phyloP scores from a whole-genome alignment of 2,797 vertebrate species.

The Phalloptychus januarius region DNA sequence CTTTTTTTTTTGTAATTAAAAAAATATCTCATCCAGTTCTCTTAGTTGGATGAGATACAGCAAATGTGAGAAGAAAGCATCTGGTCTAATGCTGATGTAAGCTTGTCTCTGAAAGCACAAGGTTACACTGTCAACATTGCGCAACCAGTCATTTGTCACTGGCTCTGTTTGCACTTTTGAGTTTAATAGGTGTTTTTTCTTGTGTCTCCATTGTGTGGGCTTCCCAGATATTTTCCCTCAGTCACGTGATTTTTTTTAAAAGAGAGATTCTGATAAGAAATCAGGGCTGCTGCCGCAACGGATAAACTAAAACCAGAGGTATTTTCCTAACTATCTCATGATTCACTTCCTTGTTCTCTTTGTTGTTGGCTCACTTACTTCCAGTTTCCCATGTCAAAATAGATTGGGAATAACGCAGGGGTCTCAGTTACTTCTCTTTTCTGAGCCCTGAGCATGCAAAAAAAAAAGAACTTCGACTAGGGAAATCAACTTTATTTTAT shows the following conservation, averaged over 20 bases:
- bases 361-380: background rate
- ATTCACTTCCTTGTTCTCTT: background rate
- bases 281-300: background rate
- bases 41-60: background rate
- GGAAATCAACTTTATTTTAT: background rate
- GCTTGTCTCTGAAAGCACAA: conserved; percentile 22
- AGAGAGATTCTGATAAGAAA: background rate
- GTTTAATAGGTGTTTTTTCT: background rate
- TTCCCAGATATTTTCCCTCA: conserved; percentile 15
- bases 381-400: background rate
- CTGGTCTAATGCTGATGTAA: conserved; percentile 20
- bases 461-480: background rate
- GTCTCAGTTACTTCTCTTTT: background rate
- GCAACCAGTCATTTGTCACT: conserved; percentile 5
- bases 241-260: background rate
- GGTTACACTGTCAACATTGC: conserved; percentile 30
- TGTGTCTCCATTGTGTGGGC: background rate
- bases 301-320: no score
- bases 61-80: conserved; percentile 38
- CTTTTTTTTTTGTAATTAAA: conserved; percentile 30
- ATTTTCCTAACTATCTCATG: background rate
- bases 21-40: no score
- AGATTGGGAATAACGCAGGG: background rate
- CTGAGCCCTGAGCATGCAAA: background rate
- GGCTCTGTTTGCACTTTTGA: background rate